A percentile compares a stretch with the other conserved stretches of the same genome.
These are phyloP conservation scores for Pempheris klunzingeri DNA, from an alignment of 2,797 vertebrate species.

Conservation along the genomic window DNA sequence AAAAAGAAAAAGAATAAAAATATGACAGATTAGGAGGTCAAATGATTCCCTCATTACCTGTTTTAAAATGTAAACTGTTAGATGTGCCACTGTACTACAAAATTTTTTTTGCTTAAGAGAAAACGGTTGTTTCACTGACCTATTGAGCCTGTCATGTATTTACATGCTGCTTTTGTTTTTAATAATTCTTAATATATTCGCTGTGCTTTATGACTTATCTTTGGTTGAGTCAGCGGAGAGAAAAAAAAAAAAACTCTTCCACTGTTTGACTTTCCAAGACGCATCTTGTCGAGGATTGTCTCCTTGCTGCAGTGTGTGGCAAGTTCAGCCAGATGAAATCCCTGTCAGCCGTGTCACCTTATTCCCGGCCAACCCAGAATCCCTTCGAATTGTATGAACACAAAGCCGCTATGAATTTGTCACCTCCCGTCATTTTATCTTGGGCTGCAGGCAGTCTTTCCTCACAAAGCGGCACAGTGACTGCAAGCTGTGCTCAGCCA, in stretches of 20 bases:
- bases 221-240: constrained; percentile 1
- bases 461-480: constrained; percentile 68
- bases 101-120: neutral
- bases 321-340: constrained; percentile 81
- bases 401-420: constrained; percentile 86
- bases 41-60: neutral
- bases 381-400: constrained; percentile 80
- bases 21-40: neutral
- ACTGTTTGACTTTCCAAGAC: constrained; percentile 68
- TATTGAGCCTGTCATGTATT: neutral
- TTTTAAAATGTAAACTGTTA: neutral
- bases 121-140: neutral
- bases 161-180: constrained; percentile 3
- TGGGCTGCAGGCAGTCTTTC: constrained; percentile 77
- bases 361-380: constrained; percentile 78
- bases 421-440: constrained; percentile 87
- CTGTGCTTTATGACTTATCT: constrained; percentile 24
- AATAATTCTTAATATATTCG: constrained; percentile 24
- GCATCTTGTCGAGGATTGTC: constrained; percentile 73
- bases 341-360: constrained; percentile 82
- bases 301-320: constrained; percentile 65
- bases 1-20: neutral
- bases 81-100: neutral
- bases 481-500: constrained; percentile 66
- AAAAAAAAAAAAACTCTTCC: constrained; percentile 7